These are phyloP conservation scores for Vireo griseus DNA, from an alignment of 2,797 vertebrate species.

Conservation along the genomic window DNA sequence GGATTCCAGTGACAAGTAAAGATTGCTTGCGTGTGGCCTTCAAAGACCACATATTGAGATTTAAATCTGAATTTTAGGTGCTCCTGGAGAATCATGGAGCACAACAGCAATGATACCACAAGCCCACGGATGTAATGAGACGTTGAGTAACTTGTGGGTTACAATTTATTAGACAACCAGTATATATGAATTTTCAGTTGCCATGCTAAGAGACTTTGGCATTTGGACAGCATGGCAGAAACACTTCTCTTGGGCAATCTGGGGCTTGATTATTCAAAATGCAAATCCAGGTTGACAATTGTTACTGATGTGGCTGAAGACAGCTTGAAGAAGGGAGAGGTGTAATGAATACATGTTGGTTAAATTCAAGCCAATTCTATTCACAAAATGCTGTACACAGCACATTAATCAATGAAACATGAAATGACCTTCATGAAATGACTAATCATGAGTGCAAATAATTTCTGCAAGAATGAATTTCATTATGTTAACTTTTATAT, in stretches of 20 bases:
- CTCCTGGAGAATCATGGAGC: not conserved
- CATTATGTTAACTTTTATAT: not conserved
- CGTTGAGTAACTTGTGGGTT: not conserved
- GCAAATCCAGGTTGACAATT: not conserved
- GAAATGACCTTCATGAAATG: not conserved
- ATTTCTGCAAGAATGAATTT: not conserved
- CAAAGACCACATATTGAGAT: not conserved
- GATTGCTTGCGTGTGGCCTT: not conserved
- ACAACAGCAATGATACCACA: not conserved
- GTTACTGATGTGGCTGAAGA: not conserved
- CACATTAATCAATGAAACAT: not conserved
- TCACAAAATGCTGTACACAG: not conserved
- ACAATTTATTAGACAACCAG: not conserved
- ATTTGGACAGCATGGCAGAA: not conserved
- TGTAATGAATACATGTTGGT: not conserved
- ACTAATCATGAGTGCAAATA: not conserved
- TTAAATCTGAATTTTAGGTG: rapidly evolving
- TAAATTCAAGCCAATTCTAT: not conserved
- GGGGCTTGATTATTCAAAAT: not conserved
- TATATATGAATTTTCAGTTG: not conserved
- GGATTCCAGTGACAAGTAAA: not conserved
- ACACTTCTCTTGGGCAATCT: not conserved
- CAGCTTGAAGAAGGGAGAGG: not conserved
- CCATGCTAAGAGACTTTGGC: not conserved
- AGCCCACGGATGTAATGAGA: not conserved